Evolutionary conservation across 2,888 invertebrate species (phyloP).

Genomic region (Chrysotoxum bicinctum): DNA sequence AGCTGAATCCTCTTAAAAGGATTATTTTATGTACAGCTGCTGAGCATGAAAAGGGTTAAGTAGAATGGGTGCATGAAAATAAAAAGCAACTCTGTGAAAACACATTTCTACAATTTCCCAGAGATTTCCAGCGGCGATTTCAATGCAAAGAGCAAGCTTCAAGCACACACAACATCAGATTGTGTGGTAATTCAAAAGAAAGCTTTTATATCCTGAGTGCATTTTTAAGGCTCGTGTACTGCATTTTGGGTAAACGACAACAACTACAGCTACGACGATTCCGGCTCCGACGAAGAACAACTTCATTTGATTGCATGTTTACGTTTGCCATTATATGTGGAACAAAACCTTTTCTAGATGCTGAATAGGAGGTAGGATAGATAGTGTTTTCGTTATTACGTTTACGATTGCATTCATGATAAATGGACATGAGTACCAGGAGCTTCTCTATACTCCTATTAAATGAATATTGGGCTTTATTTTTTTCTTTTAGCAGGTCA

Average conservation of each 20-base stretch:
- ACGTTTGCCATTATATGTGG: conserved; percentile 49
- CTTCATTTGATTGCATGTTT: conserved; percentile 71
- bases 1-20: conserved; percentile 63
- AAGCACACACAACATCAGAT: conserved; percentile 33
- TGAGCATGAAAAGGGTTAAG: conserved; percentile 46
- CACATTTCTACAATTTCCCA: conserved; percentile 42
- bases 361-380: background rate
- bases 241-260: background rate
- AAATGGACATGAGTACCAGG: conserved; percentile 33
- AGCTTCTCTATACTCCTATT: background rate
- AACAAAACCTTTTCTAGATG: conserved; percentile 45
- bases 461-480: conserved; percentile 2
- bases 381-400: conserved; percentile 41
- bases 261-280: background rate
- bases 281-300: conserved; percentile 21
- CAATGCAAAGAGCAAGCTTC: conserved; percentile 46
- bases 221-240: conserved; percentile 50
- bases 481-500: background rate
- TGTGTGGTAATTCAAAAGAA: conserved; percentile 69
- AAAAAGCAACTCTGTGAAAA: conserved; percentile 13
- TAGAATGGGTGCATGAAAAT: conserved; percentile 12
- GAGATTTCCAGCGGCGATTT: conserved; percentile 61
- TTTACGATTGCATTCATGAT: conserved; percentile 43
- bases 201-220: conserved; percentile 70
- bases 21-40: conserved; percentile 38